A percentile compares a stretch with the other conserved stretches of the same genome.
Evolutionary conservation across 2,888 invertebrate genomes (phyloP).

Genomic region (Andrena hattorfiana): DNA sequence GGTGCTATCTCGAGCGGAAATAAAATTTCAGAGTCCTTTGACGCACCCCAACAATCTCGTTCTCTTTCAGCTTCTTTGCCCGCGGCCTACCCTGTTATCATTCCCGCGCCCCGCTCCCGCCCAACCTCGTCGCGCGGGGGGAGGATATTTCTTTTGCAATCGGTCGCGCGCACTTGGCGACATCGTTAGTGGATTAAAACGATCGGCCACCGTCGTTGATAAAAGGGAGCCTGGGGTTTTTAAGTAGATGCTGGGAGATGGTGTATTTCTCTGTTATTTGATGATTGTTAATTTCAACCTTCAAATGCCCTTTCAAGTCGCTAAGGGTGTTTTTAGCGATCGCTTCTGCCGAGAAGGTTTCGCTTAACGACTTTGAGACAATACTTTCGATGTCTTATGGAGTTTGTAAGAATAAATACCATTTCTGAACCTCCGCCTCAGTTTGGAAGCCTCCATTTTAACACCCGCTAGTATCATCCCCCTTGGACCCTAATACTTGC

Average conservation of each 20-base stretch:
- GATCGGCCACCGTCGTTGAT: conserved; percentile 12
- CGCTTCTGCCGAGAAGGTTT: too few species aligned
- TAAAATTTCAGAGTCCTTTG: conserved; percentile 69
- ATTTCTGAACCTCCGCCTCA: too few species aligned
- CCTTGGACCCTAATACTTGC: too few species aligned
- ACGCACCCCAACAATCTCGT: conserved; percentile 57
- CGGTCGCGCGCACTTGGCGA: not conserved
- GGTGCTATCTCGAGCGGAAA: conserved; percentile 68
- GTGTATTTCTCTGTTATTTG: not conserved
- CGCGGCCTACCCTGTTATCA: conserved; percentile 59
- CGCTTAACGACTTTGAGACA: too few species aligned
- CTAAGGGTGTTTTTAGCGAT: too few species aligned
- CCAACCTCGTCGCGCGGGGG: not conserved
- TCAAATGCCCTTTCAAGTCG: too few species aligned
- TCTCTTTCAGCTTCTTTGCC: conserved; percentile 54
- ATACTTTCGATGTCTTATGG: too few species aligned
- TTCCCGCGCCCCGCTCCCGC: conserved; percentile 20
- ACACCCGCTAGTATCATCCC: not conserved
- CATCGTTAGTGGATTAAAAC: conserved; percentile 9
- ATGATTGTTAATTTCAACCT: too few species aligned
- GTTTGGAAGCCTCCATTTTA: too few species aligned
- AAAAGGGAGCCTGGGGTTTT: not conserved
- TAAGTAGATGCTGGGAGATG: not conserved
- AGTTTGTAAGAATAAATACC: too few species aligned
- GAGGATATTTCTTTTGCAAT: conserved; percentile 25